Percentiles rank a stretch among this genome's conserved stretches.
These are phyloP conservation scores for Leptinotarsa tumamoca DNA, from an alignment of 2,888 invertebrate genomes.

Conservation along the genomic window DNA sequence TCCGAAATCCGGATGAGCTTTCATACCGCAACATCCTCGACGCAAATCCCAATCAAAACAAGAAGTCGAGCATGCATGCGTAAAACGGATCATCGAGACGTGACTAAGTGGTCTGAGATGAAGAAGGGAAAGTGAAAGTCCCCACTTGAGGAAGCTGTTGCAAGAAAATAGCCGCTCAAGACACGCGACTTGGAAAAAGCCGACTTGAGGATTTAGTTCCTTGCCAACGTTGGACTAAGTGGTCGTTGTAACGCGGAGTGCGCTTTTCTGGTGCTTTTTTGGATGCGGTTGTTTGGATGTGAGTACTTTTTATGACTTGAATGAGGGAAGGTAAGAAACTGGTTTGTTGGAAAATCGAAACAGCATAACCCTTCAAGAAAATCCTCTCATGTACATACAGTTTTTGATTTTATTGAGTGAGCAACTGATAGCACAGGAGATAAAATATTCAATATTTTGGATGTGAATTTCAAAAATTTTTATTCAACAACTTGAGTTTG, in stretches of 20 bases:
- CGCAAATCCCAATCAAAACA: slow-evolving; percentile 5
- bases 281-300: slow-evolving; percentile 48
- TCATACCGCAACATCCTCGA: not conserved
- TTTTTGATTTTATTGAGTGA: too few species aligned
- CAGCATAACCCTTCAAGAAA: too few species aligned
- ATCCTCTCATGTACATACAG: too few species aligned
- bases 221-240: slow-evolving; percentile 32
- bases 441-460: too few species aligned
- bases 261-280: slow-evolving; percentile 37
- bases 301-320: slow-evolving; percentile 36
- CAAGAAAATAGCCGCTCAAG: slow-evolving; percentile 46
- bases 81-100: slow-evolving; percentile 27
- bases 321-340: not conserved
- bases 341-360: too few species aligned
- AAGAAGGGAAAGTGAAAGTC: slow-evolving; percentile 52
- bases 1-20: not conserved
- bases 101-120: slow-evolving; percentile 31
- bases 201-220: slow-evolving; percentile 40
- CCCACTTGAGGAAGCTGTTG: slow-evolving; percentile 41
- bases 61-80: slow-evolving; percentile 22
- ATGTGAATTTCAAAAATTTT: too few species aligned
- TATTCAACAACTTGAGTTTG: too few species aligned
- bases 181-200: slow-evolving; percentile 46
- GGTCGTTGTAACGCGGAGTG: slow-evolving; percentile 42
- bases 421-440: too few species aligned